phyloP scores from a whole-genome alignment of 2,888 invertebrate species.

The Busseola fusca region DNA sequence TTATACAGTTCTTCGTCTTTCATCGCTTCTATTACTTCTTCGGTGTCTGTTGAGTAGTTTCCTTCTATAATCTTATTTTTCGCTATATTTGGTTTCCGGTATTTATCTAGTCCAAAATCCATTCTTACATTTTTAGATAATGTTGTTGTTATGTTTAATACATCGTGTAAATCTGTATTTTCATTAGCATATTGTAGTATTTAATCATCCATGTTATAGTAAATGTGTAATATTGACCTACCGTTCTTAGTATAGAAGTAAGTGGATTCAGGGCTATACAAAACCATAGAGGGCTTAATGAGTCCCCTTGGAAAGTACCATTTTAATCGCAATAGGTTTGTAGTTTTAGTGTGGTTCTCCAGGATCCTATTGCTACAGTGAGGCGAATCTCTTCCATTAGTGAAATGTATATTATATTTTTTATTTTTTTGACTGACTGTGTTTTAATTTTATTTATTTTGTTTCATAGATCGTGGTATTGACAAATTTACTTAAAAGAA shows the following conservation, averaged over 20 bases:
- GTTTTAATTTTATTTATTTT: no score
- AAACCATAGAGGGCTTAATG: no score
- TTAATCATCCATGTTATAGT: neutral
- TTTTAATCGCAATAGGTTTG: no score
- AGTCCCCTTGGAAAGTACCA: no score
- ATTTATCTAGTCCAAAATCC: neutral
- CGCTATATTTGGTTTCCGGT: neutral
- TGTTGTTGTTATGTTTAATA: neutral
- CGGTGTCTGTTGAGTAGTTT: neutral
- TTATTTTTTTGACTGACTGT: no score
- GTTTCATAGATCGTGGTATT: no score
- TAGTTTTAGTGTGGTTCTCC: no score
- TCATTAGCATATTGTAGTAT: neutral
- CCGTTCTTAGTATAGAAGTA: neutral
- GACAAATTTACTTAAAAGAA: no score
- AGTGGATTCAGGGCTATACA: neutral
- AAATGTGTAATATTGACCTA: neutral
- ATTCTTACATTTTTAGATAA: neutral
- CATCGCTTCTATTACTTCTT: neutral
- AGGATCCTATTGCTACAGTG: no score
- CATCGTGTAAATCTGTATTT: neutral
- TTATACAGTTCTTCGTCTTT: neutral
- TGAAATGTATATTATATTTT: no score
- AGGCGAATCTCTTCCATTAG: no score
- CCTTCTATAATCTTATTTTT: neutral